Evolutionary conservation across 2,113 vertebrate species (phyloP).

Genomic region (Canis aureus): DNA sequence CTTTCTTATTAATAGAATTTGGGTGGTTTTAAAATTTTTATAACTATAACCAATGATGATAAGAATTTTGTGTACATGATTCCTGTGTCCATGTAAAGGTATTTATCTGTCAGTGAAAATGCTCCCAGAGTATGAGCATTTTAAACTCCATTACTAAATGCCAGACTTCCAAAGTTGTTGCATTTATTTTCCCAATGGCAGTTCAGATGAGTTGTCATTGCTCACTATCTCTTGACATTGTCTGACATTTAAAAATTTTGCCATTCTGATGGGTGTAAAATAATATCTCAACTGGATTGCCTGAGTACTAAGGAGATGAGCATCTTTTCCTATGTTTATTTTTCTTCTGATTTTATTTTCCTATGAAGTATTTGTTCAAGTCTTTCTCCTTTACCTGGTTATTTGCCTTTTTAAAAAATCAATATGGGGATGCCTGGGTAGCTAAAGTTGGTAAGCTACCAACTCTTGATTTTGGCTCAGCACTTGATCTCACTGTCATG

Average conservation of each 20-base stretch:
- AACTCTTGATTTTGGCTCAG: neutral
- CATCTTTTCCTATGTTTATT: neutral
- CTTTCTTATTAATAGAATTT: conserved; percentile 9
- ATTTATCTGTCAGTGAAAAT: neutral
- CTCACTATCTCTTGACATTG: neutral
- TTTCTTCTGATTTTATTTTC: neutral
- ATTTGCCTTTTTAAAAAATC: conserved; percentile 14
- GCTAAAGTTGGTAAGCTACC: neutral
- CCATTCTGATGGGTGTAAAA: neutral
- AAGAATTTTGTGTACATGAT: neutral
- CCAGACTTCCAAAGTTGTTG: neutral
- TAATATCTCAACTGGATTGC: neutral
- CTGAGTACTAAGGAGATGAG: neutral
- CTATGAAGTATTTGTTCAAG: neutral
- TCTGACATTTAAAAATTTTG: neutral
- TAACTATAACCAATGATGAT: neutral
- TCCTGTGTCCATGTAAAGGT: neutral
- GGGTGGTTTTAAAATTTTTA: neutral
- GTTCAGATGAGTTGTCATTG: neutral
- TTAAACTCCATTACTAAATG: neutral
- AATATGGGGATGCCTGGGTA: neutral
- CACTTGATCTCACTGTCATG: neutral
- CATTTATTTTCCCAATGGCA: neutral
- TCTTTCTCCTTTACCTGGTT: neutral
- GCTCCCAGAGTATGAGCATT: neutral